Percentiles rank a stretch among this genome's conserved stretches.
These are phyloP conservation scores for Myotis yumanensis DNA, from an alignment of 2,113 vertebrate species.

Conservation along the genomic window DNA sequence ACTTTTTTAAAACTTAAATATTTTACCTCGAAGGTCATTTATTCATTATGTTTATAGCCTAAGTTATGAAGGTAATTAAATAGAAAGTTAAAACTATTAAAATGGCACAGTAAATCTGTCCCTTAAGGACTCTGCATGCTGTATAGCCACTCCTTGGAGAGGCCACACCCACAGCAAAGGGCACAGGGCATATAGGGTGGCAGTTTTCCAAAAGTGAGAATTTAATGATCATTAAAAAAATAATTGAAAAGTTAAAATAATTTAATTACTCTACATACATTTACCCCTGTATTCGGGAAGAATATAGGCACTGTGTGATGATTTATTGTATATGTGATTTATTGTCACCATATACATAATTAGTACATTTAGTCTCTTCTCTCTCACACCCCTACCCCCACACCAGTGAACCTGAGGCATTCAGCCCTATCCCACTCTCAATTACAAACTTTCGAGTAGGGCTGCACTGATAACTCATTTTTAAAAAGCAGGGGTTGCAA, in stretches of 20 bases:
- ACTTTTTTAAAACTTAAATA: constrained; percentile 23
- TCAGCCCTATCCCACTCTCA: not conserved
- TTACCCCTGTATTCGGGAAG: constrained; percentile 42
- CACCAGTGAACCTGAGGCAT: not conserved
- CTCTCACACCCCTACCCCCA: accelerated
- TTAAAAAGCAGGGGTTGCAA: not conserved
- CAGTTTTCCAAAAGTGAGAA: constrained; percentile 14
- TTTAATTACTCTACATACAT: constrained; percentile 21
- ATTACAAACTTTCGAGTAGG: not conserved
- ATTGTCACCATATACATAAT: not conserved
- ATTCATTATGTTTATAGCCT: not conserved
- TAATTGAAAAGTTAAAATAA: constrained; percentile 18
- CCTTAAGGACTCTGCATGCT: constrained; percentile 32
- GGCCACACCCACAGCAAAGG: not conserved
- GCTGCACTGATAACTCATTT: not conserved
- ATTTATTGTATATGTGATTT: not conserved
- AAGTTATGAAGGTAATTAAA: constrained; percentile 53
- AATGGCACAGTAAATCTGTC: not conserved
- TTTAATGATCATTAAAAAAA: not conserved
- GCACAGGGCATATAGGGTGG: not conserved
- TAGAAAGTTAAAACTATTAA: constrained; percentile 31
- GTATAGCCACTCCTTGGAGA: not conserved
- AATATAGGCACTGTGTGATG: not conserved
- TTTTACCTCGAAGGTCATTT: constrained; percentile 26
- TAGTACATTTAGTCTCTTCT: not conserved